These are phyloP conservation scores for Dromiciops gliroides DNA, from an alignment of 2,113 vertebrate species.

Conservation along the genomic window DNA sequence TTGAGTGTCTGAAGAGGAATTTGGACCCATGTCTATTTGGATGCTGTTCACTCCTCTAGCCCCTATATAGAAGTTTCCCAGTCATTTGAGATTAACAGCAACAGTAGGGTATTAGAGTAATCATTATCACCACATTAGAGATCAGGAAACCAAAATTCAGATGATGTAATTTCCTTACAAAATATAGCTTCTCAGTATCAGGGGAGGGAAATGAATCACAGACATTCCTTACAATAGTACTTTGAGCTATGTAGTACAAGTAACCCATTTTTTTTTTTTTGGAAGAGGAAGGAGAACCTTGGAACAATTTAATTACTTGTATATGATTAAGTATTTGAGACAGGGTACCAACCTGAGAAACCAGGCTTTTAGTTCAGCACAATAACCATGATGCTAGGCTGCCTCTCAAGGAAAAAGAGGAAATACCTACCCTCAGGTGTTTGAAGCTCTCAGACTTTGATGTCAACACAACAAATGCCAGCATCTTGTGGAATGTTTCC, in stretches of 20 bases:
- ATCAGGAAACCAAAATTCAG: neutral
- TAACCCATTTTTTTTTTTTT: neutral
- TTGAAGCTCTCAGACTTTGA: constrained; percentile 64
- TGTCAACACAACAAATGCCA: constrained; percentile 63
- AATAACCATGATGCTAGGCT: no score
- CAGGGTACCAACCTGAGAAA: neutral
- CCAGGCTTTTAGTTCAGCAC: accelerated
- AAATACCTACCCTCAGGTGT: constrained; percentile 65
- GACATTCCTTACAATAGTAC: no score
- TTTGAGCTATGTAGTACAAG: neutral
- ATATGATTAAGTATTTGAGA: neutral
- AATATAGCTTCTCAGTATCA: accelerated
- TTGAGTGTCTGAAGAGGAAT: neutral
- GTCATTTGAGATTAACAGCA: neutral
- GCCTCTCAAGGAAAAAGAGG: neutral
- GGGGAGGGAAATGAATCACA: accelerated
- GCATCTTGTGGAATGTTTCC: neutral
- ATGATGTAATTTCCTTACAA: accelerated
- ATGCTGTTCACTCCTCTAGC: neutral
- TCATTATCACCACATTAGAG: accelerated
- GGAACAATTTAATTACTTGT: neutral
- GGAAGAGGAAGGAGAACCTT: neutral
- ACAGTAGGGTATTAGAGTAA: neutral
- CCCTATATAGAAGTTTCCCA: neutral
- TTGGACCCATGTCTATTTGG: neutral